Percentiles rank a stretch among this genome's conserved stretches.
These are phyloP conservation scores for Hyperoplus immaculatus DNA, from an alignment of 2,797 vertebrate genomes.

Conservation along the genomic window DNA sequence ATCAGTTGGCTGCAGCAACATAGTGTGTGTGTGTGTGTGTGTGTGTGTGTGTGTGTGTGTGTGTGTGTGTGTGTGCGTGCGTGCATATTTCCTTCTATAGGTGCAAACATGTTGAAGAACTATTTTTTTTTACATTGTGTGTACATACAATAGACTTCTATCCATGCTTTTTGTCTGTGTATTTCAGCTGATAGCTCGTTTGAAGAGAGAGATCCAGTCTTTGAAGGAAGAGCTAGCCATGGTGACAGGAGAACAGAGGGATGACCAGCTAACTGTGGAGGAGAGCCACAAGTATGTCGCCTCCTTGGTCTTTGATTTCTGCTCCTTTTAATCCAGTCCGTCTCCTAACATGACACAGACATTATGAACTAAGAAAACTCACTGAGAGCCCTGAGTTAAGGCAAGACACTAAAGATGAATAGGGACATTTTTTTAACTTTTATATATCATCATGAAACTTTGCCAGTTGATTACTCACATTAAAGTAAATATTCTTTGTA, in stretches of 20 bases:
- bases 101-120: neutral
- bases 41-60: neutral
- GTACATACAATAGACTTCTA: conserved; percentile 2
- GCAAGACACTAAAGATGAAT: too few relatives aligned
- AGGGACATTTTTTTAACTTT: too few relatives aligned
- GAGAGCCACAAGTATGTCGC: conserved; percentile 87
- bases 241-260: conserved; percentile 88
- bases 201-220: conserved; percentile 90
- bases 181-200: conserved; percentile 88
- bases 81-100: conserved; percentile 17
- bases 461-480: too few relatives aligned
- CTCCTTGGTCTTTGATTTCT: neutral
- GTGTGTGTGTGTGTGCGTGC: neutral
- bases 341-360: neutral
- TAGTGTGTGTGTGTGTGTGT: conserved; percentile 11
- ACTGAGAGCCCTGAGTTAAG: neutral
- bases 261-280: conserved; percentile 87
- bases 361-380: neutral
- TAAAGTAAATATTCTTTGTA: too few relatives aligned
- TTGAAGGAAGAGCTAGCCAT: conserved; percentile 92
- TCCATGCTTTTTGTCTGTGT: conserved; percentile 33
- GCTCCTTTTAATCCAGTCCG: neutral
- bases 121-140: neutral
- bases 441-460: too few relatives aligned
- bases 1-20: conserved; percentile 47